Base-by-base conservation (phyloP, 2,888 invertebrate genomes). In the Lasioglossum marginatum region DNA sequence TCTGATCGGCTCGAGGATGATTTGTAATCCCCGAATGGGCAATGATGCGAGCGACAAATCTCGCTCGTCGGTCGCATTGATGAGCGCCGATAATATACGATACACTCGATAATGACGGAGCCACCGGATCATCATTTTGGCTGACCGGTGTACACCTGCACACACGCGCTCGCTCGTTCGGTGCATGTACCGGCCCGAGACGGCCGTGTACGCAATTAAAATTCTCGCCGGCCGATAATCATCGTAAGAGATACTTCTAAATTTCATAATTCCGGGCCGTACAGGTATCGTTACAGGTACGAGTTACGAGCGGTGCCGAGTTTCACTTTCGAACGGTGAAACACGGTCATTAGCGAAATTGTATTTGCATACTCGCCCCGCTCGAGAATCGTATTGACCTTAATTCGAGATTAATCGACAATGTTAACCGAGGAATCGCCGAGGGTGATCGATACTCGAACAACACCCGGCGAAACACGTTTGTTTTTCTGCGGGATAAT, bases 31-130 rank as follows among this genome's bases (percentile, higher is more conserved):
- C 89, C 90, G 88, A 79, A 87, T 88, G 89, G 87, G 88, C 90
- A 90, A 91, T 90, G 90, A 91, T 89, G 91, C 93, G 82, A 87
- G 91, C 92, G 92, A 93, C 93, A 91, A 92, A 93, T 93, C 92
- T 92, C 93, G 87, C 92, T 90, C 90, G 89, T 88, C 86, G 81
- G 86, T 90, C 88, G 85, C 92, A 93, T 92, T 88, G 91, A 92
- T 89, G 91, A 89, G 87, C 89, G 85, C 86, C 92, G 91, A 92
- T 92, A 89, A 87, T 88, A 74, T 68, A 85, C 86, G 92, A 89
- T 89, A 90, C 60, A 27, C 88, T 83, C 89, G 90, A 87, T 92
- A 91, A 92, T 90, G 89, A 89, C 90, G 23, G 78, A 76, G 82
- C 80, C 78, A 87, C 87, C 90, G 87, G 92, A 92, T 93, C 92